phyloP scores from a whole-genome alignment of 2,888 invertebrate genomes.

The Conomelus anceps region DNA sequence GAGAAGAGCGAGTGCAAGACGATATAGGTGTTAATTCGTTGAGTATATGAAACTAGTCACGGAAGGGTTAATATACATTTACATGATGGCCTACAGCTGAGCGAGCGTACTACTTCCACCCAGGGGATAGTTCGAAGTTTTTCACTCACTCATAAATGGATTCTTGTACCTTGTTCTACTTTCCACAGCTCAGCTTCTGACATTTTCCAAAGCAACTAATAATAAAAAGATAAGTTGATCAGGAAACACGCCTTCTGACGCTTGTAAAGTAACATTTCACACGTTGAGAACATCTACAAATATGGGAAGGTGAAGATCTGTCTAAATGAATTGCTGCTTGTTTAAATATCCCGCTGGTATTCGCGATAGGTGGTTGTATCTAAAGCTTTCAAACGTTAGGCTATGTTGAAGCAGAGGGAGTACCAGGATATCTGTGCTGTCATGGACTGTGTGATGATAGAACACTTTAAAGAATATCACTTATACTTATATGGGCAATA shows the following conservation, averaged over 20 bases:
- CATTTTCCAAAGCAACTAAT: not conserved
- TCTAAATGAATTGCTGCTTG: not conserved
- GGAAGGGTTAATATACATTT: not conserved
- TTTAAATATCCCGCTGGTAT: not conserved
- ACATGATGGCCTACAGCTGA: not conserved
- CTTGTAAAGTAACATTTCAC: not conserved
- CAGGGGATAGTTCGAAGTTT: not conserved
- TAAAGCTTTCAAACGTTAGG: not conserved
- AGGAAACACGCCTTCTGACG: not conserved
- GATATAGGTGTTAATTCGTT: slow-evolving; percentile 13
- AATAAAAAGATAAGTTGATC: not conserved
- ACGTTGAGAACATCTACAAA: not conserved
- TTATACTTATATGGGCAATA: not conserved
- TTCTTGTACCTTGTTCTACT: not conserved
- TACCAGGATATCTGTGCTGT: not conserved
- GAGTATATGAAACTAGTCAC: not conserved
- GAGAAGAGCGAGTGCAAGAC: not conserved
- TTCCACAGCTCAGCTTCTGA: not conserved
- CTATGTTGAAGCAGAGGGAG: not conserved
- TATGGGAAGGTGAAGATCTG: not conserved
- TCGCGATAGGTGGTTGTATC: not conserved
- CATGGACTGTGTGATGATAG: not conserved
- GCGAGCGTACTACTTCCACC: not conserved
- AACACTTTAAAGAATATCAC: not conserved
- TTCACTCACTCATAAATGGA: not conserved